phyloP scores from a whole-genome alignment of 2,888 invertebrate species.

The Campoplex capitator region DNA sequence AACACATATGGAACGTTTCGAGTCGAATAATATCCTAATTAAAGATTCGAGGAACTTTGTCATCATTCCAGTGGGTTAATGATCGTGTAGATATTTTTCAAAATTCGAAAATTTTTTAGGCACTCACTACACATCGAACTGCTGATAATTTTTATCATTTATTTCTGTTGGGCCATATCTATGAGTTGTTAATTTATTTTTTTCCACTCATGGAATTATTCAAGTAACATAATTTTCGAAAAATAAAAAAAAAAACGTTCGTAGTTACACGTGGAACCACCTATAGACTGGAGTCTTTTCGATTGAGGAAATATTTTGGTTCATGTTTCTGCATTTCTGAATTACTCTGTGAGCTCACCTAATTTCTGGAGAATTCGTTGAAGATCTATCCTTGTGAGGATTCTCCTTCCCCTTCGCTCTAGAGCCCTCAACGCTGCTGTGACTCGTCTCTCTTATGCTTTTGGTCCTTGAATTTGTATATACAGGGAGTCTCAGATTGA shows the following conservation, averaged over 20 bases:
- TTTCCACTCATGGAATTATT: not conserved
- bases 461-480: not conserved
- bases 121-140: not conserved
- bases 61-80: not conserved
- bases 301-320: constrained; percentile 28
- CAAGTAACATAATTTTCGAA: not conserved
- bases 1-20: not conserved
- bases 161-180: not conserved
- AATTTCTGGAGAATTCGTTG: constrained; percentile 50
- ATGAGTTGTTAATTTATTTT: not conserved
- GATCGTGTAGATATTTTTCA: not conserved
- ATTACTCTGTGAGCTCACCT: constrained; percentile 37
- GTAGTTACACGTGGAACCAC: not conserved
- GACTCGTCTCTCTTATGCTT: constrained; percentile 2
- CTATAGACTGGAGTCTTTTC: not conserved
- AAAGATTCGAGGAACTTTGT: not conserved
- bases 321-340: constrained; percentile 12
- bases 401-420: constrained; percentile 8
- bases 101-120: not conserved
- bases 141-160: not conserved
- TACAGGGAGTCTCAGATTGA: not conserved
- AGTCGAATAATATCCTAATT: not conserved
- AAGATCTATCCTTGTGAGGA: constrained; percentile 19
- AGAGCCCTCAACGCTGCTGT: constrained; percentile 5
- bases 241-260: not conserved